phyloP scores from a whole-genome alignment of 2,797 vertebrate species.

The Emydoidea blandingii region DNA sequence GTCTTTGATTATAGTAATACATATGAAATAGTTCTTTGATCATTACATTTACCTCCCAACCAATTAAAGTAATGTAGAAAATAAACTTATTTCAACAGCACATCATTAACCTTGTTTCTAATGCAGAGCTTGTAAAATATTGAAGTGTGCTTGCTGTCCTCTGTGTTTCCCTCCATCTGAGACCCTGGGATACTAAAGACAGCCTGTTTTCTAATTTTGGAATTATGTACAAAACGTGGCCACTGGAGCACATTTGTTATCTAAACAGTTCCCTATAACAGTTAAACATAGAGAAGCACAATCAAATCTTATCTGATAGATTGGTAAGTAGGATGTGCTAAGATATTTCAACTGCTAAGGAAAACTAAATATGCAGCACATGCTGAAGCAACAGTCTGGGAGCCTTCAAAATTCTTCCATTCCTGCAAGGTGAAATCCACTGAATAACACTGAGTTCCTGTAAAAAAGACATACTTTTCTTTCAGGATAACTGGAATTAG shows the following conservation, averaged over 20 bases:
- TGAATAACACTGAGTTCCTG: background rate
- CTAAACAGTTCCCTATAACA: slow-evolving; percentile 58
- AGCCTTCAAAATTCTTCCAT: background rate
- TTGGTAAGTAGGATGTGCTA: slow-evolving; percentile 62
- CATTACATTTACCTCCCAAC: background rate
- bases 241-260: slow-evolving; percentile 45
- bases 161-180: background rate
- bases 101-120: background rate
- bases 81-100: background rate
- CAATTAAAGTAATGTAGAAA: background rate
- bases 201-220: slow-evolving; percentile 30
- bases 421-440: slow-evolving; percentile 29
- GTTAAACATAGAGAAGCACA: slow-evolving; percentile 68
- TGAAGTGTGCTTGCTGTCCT: background rate
- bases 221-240: slow-evolving; percentile 48
- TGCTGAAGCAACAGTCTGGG: slow-evolving; percentile 1
- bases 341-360: slow-evolving; percentile 51
- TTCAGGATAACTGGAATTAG: accelerated
- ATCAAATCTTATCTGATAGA: slow-evolving; percentile 61
- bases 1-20: background rate
- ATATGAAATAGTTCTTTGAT: background rate
- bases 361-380: slow-evolving; percentile 43
- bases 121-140: slow-evolving; percentile 1
- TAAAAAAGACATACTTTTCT: background rate
- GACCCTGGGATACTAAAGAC: background rate